Evolutionary conservation across 2,113 vertebrate genomes (phyloP), one percentile per base, ranked within the genome.

Genomic region (Hemichromis elongatus): DNA sequence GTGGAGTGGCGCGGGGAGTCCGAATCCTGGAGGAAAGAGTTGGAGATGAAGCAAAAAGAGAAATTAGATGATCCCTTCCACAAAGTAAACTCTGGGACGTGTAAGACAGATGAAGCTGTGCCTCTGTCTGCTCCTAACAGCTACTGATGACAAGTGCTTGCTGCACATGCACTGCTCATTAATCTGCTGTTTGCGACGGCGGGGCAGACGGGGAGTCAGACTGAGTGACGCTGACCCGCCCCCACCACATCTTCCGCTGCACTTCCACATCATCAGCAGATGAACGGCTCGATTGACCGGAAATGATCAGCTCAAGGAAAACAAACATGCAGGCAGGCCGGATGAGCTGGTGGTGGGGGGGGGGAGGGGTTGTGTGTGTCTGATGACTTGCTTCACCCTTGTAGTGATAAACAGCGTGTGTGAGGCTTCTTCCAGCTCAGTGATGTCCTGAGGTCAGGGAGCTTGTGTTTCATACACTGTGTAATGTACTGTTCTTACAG

Each of bases 1-100:
- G 98, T 99, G 57, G 99, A 99, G 94, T 99, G 99, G 83, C 98
- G 96, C 0, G 98, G 98, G 42, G 99, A 99, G 89, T 99, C 99
- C 0, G 99, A 99, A 94, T 99, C 99, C 98, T 99, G 96, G 7
- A 93, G 91, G 91, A 47, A 40, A 21, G 45, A 12, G 33, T 26
- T 9, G 30, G 52, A 37, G 2, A 28, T 16, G 6, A 24, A 19
- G 14, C 37, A 45, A 14, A 59, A 50, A 4, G 53, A 40, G 4
- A n/a, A 13, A 54, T 86, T 33, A 88, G 81, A 77, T 4, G 11
- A 33, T 68, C 1, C 14, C 9, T 7, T 47, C 26, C 28, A 70
- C 21, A n/a, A 33, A 77, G 45, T n/a, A 13, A 50, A 9, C 4
- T 24, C 6, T 12, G 26, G 1, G 18, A 70, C 14, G 5, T 3